These are phyloP conservation scores for Gobiocypris rarus DNA, from an alignment of 2,113 vertebrate species.

Conservation along the genomic window DNA sequence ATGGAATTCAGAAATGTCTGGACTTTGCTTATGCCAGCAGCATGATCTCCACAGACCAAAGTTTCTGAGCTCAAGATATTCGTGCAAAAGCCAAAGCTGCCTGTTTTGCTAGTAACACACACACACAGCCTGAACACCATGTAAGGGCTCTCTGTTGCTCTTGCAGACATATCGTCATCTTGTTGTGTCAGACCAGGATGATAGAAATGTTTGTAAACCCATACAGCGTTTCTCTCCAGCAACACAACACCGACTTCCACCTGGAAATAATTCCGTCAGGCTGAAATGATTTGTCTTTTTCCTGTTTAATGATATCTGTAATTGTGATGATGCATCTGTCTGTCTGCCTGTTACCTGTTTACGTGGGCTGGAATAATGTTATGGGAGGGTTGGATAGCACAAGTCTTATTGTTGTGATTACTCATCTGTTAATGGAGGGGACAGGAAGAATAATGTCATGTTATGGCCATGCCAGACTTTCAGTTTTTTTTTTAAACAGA, in stretches of 20 bases:
- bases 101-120: background rate
- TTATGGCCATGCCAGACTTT: background rate
- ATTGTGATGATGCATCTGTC: constrained; percentile 26
- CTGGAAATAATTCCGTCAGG: constrained; percentile 7
- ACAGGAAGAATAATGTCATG: constrained; percentile 14
- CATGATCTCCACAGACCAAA: constrained; percentile 31
- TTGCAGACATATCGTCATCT: constrained; percentile 23
- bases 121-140: constrained; percentile 9
- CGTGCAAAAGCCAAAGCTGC: constrained; percentile 1
- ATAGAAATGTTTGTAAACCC: constrained; percentile 15
- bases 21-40: constrained; percentile 43
- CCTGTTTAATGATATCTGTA: constrained; percentile 32
- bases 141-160: background rate
- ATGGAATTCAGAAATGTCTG: constrained; percentile 59
- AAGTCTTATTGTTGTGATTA: constrained; percentile 6
- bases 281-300: constrained; percentile 13
- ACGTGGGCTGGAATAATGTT: background rate
- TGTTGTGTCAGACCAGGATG: background rate
- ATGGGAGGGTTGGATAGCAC: constrained; percentile 4
- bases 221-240: background rate
- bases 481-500: background rate
- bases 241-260: constrained; percentile 2
- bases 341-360: constrained; percentile 40
- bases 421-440: background rate
- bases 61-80: background rate